Percentiles rank a stretch among this genome's conserved stretches.
Conservation (phyloP, 2,797 vertebrate genomes). For the Loriculus beryllinus region DNA sequence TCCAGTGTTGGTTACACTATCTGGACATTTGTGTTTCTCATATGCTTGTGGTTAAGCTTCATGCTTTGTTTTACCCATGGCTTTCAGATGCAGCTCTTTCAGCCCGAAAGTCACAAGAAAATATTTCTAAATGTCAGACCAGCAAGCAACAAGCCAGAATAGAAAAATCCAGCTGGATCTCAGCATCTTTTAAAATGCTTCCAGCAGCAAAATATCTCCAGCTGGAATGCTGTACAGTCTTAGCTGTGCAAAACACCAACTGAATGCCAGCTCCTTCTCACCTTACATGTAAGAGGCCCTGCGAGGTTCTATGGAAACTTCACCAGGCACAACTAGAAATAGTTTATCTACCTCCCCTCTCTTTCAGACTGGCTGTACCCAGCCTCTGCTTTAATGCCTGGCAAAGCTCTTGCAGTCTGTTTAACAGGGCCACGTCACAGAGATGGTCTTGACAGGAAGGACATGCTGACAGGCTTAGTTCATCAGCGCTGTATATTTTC, state of each 20-base stretch:
- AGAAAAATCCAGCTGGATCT: slow-evolving; percentile 11
- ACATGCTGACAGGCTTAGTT: background rate
- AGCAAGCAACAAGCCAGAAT: background rate
- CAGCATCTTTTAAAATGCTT: background rate
- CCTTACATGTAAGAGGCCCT: background rate
- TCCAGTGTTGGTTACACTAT: background rate
- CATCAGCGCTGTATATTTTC: background rate
- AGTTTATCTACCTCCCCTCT: background rate
- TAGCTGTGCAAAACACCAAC: slow-evolving; percentile 1
- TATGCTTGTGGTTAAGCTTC: background rate
- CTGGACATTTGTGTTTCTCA: background rate
- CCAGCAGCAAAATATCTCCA: background rate
- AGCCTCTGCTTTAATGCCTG: background rate
- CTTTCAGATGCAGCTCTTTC: background rate
- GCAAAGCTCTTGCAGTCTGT: background rate
- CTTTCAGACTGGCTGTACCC: background rate
- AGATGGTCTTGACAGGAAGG: background rate
- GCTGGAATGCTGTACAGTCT: background rate
- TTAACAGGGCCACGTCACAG: background rate
- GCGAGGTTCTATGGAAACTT: background rate
- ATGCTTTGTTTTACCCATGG: background rate
- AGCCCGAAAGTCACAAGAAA: background rate
- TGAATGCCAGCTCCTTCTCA: background rate
- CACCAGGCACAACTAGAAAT: background rate
- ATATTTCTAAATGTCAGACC: slow-evolving; percentile 13